Evolutionary conservation across 2,888 invertebrate genomes (phyloP).

Genomic region (Tinea pellionella): DNA sequence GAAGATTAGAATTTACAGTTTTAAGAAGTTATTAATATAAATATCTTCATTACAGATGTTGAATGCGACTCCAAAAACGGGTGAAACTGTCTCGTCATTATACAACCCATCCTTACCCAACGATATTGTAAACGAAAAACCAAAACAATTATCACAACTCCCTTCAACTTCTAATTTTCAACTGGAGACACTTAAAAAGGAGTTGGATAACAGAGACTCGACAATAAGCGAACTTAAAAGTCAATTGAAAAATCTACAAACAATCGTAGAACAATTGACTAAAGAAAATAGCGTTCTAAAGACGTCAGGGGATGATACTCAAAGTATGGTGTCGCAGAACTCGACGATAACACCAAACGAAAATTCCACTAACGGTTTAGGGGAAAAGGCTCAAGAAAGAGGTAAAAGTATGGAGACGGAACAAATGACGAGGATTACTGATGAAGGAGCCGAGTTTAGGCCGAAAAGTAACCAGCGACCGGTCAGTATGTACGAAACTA

Average conservation of each 20-base stretch:
- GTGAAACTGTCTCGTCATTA: slow-evolving; percentile 46
- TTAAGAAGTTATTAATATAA: no score
- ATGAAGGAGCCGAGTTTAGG: slow-evolving; percentile 62
- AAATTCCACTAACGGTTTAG: slow-evolving; percentile 17
- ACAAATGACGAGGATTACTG: slow-evolving; percentile 37
- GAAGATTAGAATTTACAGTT: no score
- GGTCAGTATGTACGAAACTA: slow-evolving; percentile 89
- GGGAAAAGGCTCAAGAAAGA: slow-evolving; percentile 37
- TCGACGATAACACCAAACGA: slow-evolving; percentile 27
- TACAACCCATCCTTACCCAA: slow-evolving; percentile 50
- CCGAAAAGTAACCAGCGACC: slow-evolving; percentile 73
- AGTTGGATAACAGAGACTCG: slow-evolving; percentile 72
- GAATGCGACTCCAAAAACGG: slow-evolving; percentile 21
- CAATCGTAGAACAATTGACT: slow-evolving; percentile 79
- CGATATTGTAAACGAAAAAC: slow-evolving; percentile 23
- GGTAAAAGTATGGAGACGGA: slow-evolving; percentile 56
- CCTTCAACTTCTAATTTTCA: slow-evolving; percentile 26
- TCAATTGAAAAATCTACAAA: slow-evolving; percentile 72
- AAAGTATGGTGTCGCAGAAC: slow-evolving; percentile 47
- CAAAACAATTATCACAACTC: slow-evolving; percentile 14
- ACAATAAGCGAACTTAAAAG: slow-evolving; percentile 74
- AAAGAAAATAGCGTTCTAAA: slow-evolving; percentile 84
- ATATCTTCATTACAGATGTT: neutral
- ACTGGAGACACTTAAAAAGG: slow-evolving; percentile 53
- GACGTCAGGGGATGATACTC: slow-evolving; percentile 61